Evolutionary conservation across 2,113 vertebrate species (phyloP).

Genomic region (Calidris pygmaea): DNA sequence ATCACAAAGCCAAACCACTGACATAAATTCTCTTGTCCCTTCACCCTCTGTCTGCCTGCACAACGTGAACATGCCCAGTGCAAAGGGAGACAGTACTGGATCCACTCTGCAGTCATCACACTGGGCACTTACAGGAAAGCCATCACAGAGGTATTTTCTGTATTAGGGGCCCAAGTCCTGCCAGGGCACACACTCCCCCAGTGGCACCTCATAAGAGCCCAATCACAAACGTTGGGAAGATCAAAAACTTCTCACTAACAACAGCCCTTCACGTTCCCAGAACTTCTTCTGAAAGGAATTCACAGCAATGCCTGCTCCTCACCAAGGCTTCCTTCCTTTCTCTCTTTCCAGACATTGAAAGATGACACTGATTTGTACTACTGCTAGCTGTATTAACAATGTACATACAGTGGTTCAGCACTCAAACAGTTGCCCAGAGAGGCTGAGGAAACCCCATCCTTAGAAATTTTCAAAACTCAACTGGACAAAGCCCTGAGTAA

Average conservation of each 20-base stretch:
- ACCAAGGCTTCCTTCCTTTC: not conserved
- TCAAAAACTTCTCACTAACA: not conserved
- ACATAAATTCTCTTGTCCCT: not conserved
- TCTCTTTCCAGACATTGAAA: not conserved
- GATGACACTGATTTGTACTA: not conserved
- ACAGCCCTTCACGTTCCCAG: not conserved
- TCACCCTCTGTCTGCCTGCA: not conserved
- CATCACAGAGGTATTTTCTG: not conserved
- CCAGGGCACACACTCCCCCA: not conserved
- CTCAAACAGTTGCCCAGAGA: not conserved
- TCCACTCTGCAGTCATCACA: fast-evolving
- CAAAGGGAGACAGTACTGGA: not conserved
- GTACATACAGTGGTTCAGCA: not conserved
- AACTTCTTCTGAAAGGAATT: not conserved
- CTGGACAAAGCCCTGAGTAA: not conserved
- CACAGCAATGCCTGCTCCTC: not conserved
- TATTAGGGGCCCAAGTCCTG: not conserved
- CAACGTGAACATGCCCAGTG: fast-evolving
- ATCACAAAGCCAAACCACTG: not conserved
- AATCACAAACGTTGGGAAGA: not conserved
- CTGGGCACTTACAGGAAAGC: not conserved
- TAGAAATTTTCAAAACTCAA: not conserved
- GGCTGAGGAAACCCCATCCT: not conserved
- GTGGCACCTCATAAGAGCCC: not conserved
- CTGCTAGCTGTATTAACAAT: not conserved